A percentile compares a stretch with the other conserved stretches of the same genome.
Evolutionary conservation across 2,113 vertebrate genomes (phyloP).

Genomic region (Plestiodon gilberti): DNA sequence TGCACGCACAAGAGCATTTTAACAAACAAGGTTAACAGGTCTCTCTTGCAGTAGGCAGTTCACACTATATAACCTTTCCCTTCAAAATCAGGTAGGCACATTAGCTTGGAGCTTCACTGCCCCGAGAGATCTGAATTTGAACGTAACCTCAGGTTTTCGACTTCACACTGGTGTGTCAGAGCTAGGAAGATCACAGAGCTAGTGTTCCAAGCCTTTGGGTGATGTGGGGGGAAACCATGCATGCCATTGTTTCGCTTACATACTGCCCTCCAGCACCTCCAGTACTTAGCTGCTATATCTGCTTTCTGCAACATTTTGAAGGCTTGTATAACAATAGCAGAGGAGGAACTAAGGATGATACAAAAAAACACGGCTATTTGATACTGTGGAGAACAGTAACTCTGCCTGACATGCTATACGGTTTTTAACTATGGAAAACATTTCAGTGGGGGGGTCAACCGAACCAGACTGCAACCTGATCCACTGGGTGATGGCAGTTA

Average conservation of each 20-base stretch:
- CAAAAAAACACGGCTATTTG: not conserved
- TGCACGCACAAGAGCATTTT: not conserved
- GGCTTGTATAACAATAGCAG: constrained; percentile 5
- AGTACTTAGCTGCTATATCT: not conserved
- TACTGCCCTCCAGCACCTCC: constrained; percentile 18
- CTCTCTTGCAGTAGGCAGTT: not conserved
- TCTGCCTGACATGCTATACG: not conserved
- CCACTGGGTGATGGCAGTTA: too few relatives aligned
- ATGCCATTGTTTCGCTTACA: not conserved
- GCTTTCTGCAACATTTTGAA: not conserved
- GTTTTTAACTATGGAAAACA: not conserved
- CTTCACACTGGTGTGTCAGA: constrained; percentile 16
- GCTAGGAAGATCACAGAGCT: not conserved
- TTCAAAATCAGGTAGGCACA: not conserved
- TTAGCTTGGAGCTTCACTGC: not conserved
- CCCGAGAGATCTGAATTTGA: constrained; percentile 22
- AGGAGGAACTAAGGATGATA: not conserved
- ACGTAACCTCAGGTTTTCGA: constrained; percentile 22
- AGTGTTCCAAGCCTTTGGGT: constrained; percentile 3
- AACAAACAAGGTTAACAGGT: not conserved
- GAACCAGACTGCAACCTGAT: not conserved
- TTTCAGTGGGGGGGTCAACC: not conserved
- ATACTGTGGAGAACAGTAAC: not conserved
- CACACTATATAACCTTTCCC: not conserved
- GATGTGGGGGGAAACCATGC: not conserved